Evolutionary conservation across 2,888 invertebrate genomes (phyloP), one percentile per base, ranked within the genome.

Genomic region (Acanthoscelides obtectus): DNA sequence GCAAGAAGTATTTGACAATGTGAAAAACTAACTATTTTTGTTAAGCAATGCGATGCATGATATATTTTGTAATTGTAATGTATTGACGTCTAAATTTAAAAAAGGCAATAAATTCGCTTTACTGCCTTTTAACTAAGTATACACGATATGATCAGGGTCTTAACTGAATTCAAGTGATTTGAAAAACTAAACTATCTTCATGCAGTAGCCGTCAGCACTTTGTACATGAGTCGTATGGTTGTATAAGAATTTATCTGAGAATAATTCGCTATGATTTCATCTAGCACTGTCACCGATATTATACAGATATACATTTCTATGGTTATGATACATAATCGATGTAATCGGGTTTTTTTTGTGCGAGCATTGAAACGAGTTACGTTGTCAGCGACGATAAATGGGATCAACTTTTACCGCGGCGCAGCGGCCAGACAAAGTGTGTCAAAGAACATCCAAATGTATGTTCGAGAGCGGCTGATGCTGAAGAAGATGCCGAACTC

Each of bases 221-320:
- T 67, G 19, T 67, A 22, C 22, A 67, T 22, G 5, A 67, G 67
- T 67, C 21, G 67, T 21, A 19, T 12, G 22, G 67, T 67, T 67
- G 67, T 22, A n/a, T 19, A 67, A 67, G 67, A 67, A 67, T 67
- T 66, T 20, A 67, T 67, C 22, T 19, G 19, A 20, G 20, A 67
- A 67, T 3, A 45, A 45, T 45, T 45, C 45, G 6, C 12, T 45
- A 45, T 45, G 45, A 45, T 45, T 45, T 45, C 45, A 12, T 45
- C 45, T 45, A 45, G 45, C 6, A 45, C 45, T 45, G 45, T 45
- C 45, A 12, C 45, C 45, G 45, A 45, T 45, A 12, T 45, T 45
- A 45, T 45, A 45, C 17, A 45, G 45, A 45, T 45, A 45, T 45
- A 45, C 45, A 45, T 45, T 45, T 45, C 45, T 45, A 45, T 12